Evolutionary conservation across 2,888 invertebrate species (phyloP).

Genomic region (Malthinus seriepunctatus): DNA sequence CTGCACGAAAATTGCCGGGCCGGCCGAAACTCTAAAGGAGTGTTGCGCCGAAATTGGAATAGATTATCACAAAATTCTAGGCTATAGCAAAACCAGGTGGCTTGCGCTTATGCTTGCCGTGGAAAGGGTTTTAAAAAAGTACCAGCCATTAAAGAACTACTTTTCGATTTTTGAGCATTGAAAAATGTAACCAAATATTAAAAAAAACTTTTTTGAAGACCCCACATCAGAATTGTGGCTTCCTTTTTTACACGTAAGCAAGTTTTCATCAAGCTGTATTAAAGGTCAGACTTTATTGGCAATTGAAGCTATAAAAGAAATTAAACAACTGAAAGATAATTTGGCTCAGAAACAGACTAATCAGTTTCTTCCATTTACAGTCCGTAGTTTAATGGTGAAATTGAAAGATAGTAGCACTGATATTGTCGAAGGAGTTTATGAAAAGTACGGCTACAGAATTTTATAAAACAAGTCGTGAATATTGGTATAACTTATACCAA

Average conservation of each 20-base stretch:
- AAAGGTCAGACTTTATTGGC: conserved; percentile 35
- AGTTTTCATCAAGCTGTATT: conserved; percentile 35
- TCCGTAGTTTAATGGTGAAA: conserved; percentile 23
- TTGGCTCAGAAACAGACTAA: conserved; percentile 31
- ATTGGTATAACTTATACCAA: no score
- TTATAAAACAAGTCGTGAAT: conserved; percentile 37
- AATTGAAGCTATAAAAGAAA: conserved; percentile 37
- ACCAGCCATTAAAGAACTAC: conserved; percentile 41
- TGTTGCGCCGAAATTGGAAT: conserved; percentile 35
- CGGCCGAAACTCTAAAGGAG: conserved; percentile 34
- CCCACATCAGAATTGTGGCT: conserved; percentile 41
- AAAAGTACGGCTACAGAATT: conserved; percentile 23
- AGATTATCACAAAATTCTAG: conserved; percentile 33
- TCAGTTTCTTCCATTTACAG: conserved; percentile 31
- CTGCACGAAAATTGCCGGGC: no score
- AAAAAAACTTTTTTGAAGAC: conserved; percentile 41
- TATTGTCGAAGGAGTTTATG: conserved; percentile 35
- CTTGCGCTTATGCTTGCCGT: conserved; percentile 36
- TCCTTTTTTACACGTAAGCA: conserved; percentile 36
- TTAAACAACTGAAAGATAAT: conserved; percentile 34
- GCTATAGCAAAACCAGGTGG: conserved; percentile 36
- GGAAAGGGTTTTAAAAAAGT: conserved; percentile 42
- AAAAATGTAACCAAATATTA: conserved; percentile 38
- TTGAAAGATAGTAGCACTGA: conserved; percentile 41
- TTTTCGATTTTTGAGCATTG: conserved; percentile 42